These are phyloP conservation scores for Melanotaenia nigrans DNA, from an alignment of 2,797 vertebrate genomes.

Conservation along the genomic window DNA sequence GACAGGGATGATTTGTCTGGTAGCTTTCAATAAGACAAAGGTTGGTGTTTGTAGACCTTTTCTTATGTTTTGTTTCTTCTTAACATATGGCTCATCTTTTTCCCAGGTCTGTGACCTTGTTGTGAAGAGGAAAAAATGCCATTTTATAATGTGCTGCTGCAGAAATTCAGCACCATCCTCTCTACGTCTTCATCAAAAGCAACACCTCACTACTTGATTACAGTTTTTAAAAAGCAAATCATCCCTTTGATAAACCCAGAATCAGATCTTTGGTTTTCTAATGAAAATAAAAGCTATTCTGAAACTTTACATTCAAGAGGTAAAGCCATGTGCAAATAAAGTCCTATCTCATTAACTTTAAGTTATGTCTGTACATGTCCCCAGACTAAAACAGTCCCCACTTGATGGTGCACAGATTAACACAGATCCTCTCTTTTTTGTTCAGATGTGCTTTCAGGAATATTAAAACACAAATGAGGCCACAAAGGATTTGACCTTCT, in stretches of 20 bases:
- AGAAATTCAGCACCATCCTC: conserved; percentile 4
- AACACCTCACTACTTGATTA: conserved; percentile 25
- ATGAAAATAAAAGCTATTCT: conserved; percentile 37
- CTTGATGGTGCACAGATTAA: conserved; percentile 68
- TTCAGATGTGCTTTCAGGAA: conserved; percentile 70
- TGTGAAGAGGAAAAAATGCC: conserved; percentile 12
- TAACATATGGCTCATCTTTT: background rate
- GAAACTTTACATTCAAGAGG: conserved; percentile 46
- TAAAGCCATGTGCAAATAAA: conserved; percentile 69
- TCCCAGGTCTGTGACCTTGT: conserved; percentile 1
- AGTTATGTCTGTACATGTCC: conserved; percentile 80
- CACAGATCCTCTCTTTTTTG: conserved; percentile 71
- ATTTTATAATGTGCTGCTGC: background rate
- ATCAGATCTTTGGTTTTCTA: conserved; percentile 38
- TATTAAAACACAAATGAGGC: conserved; percentile 65
- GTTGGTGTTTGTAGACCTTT: conserved; percentile 26
- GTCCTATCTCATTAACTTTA: conserved; percentile 77
- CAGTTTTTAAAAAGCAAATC: conserved; percentile 28
- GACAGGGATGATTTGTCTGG: conserved; percentile 51
- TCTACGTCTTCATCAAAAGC: conserved; percentile 17
- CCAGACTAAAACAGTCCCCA: conserved; percentile 59
- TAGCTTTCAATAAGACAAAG: conserved; percentile 48
- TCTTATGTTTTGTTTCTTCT: background rate
- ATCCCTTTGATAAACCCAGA: conserved; percentile 18
- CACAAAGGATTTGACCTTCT: conserved; percentile 52